phyloP scores from a whole-genome alignment of 1,140 invertebrate species.

The Bombus pascuorum region DNA sequence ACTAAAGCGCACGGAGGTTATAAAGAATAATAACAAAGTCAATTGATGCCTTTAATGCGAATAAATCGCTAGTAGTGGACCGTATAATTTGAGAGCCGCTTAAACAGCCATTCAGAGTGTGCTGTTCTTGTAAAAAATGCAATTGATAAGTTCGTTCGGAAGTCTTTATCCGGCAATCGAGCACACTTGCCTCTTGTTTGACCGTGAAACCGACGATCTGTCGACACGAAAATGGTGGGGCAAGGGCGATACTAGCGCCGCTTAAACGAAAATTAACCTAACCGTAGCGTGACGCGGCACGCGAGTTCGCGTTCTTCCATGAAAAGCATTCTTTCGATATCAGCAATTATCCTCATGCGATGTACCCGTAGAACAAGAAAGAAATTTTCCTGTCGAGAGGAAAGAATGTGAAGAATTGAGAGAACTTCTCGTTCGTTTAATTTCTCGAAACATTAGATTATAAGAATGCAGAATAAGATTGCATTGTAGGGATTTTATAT shows the following conservation, averaged over 20 bases:
- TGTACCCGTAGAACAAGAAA: background rate
- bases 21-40: background rate
- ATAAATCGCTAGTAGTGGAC: background rate
- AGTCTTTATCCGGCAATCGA: background rate
- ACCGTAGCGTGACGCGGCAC: background rate
- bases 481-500: background rate
- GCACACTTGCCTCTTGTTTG: background rate
- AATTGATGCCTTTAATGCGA: background rate
- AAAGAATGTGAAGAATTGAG: background rate
- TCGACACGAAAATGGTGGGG: background rate
- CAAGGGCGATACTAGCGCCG: background rate
- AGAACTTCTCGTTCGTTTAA: background rate
- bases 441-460: background rate
- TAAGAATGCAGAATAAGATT: background rate
- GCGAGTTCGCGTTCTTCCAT: background rate
- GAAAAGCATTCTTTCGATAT: constrained; percentile 10
- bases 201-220: background rate
- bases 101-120: background rate
- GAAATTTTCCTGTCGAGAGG: background rate
- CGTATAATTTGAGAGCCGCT: background rate
- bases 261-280: background rate
- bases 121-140: background rate
- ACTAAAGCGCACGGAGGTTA: background rate
- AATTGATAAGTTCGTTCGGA: background rate
- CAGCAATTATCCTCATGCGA: constrained; percentile 19